Evolutionary conservation across 2,113 vertebrate genomes (phyloP), one percentile per base, ranked within the genome.

Genomic region (Eurystomus gularis): DNA sequence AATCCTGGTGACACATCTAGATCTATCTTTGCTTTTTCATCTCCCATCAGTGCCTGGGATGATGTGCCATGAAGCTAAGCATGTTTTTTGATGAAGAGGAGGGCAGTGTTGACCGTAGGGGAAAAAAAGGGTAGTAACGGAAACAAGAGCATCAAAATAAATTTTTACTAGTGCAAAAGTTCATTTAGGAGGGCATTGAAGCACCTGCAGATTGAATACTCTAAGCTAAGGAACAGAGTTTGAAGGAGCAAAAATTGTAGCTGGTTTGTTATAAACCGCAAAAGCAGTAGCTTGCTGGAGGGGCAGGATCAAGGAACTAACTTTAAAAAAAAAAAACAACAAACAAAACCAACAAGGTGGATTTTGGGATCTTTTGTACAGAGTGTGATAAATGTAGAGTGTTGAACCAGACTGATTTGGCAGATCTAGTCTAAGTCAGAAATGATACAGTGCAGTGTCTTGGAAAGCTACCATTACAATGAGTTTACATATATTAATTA

Each of bases 1-100:
- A 40, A 0, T 11, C 16, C n/a, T 31, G n/a, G n/a, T 79, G 35
- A 44, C 0, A 0, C 6, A 4, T 61, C n/a, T 90, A 28, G 46
- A 40, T 77, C 31, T 83, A 9, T n/a, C 21, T 81, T 90, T 33
- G 18, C 13, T 44, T 37, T 86, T 83, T 23, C 4, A 3, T 58
- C 31, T 90, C 40, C 12, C 17, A 9, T 8, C 13, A 2, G 26
- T 40, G 54, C 33, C 49, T 65, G 33, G 49, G 54, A 33, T 70
- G 42, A 37, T 51, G 51, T 89, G 42, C 64, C 13, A 4, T n/a
- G 40, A 69, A 62, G 17, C 15, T 55, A 39, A 81, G 14, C 15
- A 2, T 70, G 40, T 10, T 52, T 71, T 85, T 24, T 62, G 40
- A 31, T 52, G 37, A 82, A 54, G 29, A 76, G 21, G 12, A 44